phyloP scores from a whole-genome alignment of 1,140 invertebrate genomes.

The Meloidogyne exigua region DNA sequence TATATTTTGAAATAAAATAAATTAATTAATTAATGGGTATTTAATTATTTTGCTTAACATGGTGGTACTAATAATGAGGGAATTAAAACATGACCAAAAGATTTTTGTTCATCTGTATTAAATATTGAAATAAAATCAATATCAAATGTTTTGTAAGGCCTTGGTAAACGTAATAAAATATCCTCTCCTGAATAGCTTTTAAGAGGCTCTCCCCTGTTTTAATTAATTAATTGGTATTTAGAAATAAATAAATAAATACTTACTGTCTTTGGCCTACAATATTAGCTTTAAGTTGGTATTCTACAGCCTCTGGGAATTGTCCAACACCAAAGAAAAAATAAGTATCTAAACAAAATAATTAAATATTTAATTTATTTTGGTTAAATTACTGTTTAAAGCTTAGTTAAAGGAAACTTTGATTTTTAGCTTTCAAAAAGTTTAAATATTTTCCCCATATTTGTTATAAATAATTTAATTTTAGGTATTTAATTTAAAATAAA shows the following conservation, averaged over 20 bases:
- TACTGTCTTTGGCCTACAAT: conserved; percentile 48
- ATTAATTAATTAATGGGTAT: neutral
- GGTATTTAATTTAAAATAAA: too few species aligned
- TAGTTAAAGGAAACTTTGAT: too few species aligned
- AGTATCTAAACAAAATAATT: conserved; percentile 45
- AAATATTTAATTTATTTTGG: neutral
- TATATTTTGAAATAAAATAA: too few species aligned
- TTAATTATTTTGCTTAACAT: conserved; percentile 43
- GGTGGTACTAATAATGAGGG: conserved; percentile 54
- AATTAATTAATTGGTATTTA: neutral
- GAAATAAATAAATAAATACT: conserved; percentile 6
- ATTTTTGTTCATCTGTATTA: conserved; percentile 56
- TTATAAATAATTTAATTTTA: too few species aligned
- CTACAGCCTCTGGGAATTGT: conserved; percentile 53
- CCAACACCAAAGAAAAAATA: conserved; percentile 57
- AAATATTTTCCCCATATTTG: too few species aligned
- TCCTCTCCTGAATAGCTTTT: conserved; percentile 50
- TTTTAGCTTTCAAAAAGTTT: too few species aligned
- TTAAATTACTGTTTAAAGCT: too few species aligned
- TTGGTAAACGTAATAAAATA: conserved; percentile 49
- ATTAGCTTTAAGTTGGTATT: conserved; percentile 51
- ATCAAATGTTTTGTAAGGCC: conserved; percentile 53
- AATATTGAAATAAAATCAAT: conserved; percentile 52
- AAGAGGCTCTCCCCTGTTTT: conserved; percentile 48
- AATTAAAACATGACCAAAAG: conserved; percentile 51